Conservation (phyloP, 2,797 vertebrate genomes). For the Miichthys miiuy region DNA sequence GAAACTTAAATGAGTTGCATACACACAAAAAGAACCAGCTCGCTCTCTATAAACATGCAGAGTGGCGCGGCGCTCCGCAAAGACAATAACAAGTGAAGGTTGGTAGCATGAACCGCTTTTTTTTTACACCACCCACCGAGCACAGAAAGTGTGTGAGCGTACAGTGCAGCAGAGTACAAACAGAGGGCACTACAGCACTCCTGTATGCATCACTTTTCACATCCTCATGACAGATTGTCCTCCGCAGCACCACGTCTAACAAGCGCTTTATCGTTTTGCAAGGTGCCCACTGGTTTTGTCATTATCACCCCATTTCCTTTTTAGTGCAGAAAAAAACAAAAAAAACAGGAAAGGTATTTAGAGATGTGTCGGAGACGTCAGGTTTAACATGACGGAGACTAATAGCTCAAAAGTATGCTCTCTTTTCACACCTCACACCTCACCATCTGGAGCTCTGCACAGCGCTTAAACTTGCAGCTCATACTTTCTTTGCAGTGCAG, state of each 20-base stretch:
- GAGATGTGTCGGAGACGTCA: slow-evolving; percentile 38
- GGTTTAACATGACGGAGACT: slow-evolving; percentile 54
- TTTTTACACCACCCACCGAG: slow-evolving; percentile 51
- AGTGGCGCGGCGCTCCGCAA: slow-evolving; percentile 4
- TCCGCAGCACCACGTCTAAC: slow-evolving; percentile 31
- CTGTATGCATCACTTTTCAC: slow-evolving; percentile 48
- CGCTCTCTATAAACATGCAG: slow-evolving; percentile 1
- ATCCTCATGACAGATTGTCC: slow-evolving; percentile 47
- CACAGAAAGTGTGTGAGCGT: slow-evolving; percentile 16
- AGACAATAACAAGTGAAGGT: slow-evolving; percentile 7
- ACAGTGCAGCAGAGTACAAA: slow-evolving; percentile 62
- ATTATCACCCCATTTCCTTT: slow-evolving; percentile 62
- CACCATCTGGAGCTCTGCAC: slow-evolving; percentile 60
- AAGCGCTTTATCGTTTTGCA: slow-evolving; percentile 45
- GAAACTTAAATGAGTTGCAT: slow-evolving; percentile 9
- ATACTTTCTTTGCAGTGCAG: not conserved
- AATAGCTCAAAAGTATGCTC: slow-evolving; percentile 68
- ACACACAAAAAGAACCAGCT: not conserved
- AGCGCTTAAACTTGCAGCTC: not conserved
- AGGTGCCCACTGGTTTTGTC: slow-evolving; percentile 65
- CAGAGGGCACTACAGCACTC: slow-evolving; percentile 76
- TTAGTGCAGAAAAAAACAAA: slow-evolving; percentile 11
- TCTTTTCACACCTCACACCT: slow-evolving; percentile 54
- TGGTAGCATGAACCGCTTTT: slow-evolving; percentile 20
- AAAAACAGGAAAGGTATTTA: slow-evolving; percentile 15